phyloP scores from a whole-genome alignment of 53 echinoderm and acorn worm genomes.

The Paracentrotus lividus region DNA sequence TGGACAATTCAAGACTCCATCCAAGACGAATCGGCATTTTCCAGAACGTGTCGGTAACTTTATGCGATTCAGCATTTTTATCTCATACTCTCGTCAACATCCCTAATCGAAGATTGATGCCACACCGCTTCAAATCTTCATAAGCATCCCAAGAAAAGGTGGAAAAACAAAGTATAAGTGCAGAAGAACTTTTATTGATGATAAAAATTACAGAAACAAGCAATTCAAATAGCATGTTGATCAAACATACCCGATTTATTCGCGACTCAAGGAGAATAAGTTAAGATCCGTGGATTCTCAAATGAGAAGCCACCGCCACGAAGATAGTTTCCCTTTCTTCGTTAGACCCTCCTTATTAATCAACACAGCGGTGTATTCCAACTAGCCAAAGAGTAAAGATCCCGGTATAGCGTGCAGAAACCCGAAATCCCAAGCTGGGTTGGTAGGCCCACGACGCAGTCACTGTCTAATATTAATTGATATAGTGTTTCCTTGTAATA shows the following conservation, averaged over 20 bases:
- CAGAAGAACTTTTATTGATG: neutral
- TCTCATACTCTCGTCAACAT: neutral
- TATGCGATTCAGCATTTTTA: slow-evolving; percentile 52
- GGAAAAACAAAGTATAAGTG: neutral
- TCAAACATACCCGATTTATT: slow-evolving; percentile 31
- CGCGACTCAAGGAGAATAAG: neutral
- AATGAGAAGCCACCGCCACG: neutral
- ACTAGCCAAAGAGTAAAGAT: slow-evolving; percentile 48
- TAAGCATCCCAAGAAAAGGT: neutral
- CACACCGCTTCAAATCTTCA: neutral
- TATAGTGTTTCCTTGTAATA: slow-evolving; percentile 52
- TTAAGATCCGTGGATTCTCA: neutral
- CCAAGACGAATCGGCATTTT: neutral
- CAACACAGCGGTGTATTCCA: slow-evolving; percentile 41
- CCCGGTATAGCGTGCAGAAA: slow-evolving; percentile 6
- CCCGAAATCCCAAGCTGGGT: slow-evolving; percentile 24
- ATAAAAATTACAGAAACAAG: neutral
- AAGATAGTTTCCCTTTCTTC: neutral
- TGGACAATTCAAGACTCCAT: neutral
- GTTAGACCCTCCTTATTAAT: neutral
- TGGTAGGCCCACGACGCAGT: slow-evolving; percentile 14
- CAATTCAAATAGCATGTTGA: neutral
- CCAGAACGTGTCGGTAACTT: neutral
- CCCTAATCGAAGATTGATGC: neutral
- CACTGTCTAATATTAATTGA: slow-evolving; percentile 31